phyloP scores from a whole-genome alignment of 2,113 vertebrate genomes.

The Sceloporus undulatus region DNA sequence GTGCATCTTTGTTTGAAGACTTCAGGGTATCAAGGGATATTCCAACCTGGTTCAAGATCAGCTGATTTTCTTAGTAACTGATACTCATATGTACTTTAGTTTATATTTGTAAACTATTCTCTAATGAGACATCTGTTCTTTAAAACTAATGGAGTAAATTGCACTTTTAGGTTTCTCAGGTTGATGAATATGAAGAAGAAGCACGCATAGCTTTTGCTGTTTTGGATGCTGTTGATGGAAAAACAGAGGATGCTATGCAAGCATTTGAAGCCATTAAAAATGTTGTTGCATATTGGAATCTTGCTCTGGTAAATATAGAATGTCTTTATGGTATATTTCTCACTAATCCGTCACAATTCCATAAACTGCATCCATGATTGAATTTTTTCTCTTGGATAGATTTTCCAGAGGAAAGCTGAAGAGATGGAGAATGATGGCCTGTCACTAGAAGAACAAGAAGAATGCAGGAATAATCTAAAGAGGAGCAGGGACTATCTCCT shows the following conservation, averaged over 20 bases:
- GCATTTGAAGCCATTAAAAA: slow-evolving; percentile 91
- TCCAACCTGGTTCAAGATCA: neutral
- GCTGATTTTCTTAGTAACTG: neutral
- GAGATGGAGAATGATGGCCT: slow-evolving; percentile 88
- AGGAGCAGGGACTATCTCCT: slow-evolving; percentile 87
- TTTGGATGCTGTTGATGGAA: slow-evolving; percentile 92
- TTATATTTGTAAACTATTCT: neutral
- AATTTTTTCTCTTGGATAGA: slow-evolving; percentile 75
- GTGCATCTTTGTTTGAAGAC: neutral
- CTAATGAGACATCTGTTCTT: neutral
- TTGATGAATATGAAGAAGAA: slow-evolving; percentile 87
- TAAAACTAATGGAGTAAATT: slow-evolving; percentile 9
- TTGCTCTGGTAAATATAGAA: slow-evolving; percentile 85
- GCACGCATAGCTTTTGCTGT: slow-evolving; percentile 86
- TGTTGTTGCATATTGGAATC: slow-evolving; percentile 91
- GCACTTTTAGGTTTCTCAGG: slow-evolving; percentile 80
- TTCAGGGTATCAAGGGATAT: neutral
- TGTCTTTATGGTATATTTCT: neutral
- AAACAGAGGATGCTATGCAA: slow-evolving; percentile 89
- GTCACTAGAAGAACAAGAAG: slow-evolving; percentile 88
- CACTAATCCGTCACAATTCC: neutral
- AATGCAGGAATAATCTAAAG: slow-evolving; percentile 85
- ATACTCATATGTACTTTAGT: neutral
- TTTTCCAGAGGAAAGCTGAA: slow-evolving; percentile 93
- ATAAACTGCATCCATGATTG: neutral